Conservation (phyloP, 2,888 invertebrate species). For the Dichetophora obliterata region DNA sequence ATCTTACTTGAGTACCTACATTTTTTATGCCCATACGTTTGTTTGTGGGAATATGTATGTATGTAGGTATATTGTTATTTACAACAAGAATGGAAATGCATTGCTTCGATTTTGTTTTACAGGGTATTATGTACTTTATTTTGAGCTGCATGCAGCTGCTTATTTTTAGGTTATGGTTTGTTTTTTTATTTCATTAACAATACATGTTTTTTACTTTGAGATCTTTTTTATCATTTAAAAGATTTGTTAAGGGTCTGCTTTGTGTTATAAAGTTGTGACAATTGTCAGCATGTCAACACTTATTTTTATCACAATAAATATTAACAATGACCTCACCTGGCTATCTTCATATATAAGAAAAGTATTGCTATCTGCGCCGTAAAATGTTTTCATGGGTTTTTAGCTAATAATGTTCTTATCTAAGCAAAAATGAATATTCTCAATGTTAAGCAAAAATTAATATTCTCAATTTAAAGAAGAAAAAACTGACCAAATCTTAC, state of each 20-base stretch:
- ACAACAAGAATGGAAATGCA: not conserved
- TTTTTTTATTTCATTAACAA: constrained; percentile 11
- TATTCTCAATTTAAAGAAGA: too few relatives aligned
- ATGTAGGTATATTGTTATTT: too few relatives aligned
- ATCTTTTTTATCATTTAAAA: not conserved
- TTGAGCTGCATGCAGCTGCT: constrained; percentile 23
- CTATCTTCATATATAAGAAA: too few relatives aligned
- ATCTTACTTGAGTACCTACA: not conserved
- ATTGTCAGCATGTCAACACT: constrained; percentile 34
- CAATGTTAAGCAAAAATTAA: too few relatives aligned
- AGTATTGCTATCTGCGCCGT: too few relatives aligned
- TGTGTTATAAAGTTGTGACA: constrained; percentile 1
- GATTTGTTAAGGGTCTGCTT: too few relatives aligned
- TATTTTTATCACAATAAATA: not conserved
- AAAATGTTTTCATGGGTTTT: too few relatives aligned
- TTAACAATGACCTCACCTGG: not conserved
- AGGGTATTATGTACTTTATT: not conserved
- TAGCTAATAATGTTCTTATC: too few relatives aligned
- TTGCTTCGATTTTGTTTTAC: too few relatives aligned
- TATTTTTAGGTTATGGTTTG: constrained; percentile 15
- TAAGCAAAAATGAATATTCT: too few relatives aligned
- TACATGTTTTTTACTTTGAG: not conserved
- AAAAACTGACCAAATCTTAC: too few relatives aligned
- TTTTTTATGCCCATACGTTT: not conserved
- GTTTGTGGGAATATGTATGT: not conserved